phyloP scores from a whole-genome alignment of 2,888 invertebrate species.

The Frankliniella intonsa region DNA sequence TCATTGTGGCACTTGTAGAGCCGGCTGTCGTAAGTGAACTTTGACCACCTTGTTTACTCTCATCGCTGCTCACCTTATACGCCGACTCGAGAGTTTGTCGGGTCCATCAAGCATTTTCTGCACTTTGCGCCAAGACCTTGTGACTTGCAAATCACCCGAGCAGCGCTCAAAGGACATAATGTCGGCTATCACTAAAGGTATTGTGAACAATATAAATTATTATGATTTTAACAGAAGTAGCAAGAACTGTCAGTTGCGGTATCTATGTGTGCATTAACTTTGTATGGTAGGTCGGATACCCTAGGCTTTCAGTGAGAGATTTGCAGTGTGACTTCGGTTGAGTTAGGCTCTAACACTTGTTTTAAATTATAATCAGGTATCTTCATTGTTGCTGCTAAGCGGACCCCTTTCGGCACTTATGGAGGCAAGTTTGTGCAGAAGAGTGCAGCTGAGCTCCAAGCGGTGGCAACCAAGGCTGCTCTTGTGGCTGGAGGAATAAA shows the following conservation, averaged over 20 bases:
- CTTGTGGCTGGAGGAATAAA: constrained; percentile 71
- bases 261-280: not conserved
- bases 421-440: constrained; percentile 77
- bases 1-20: constrained; percentile 4
- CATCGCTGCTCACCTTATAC: not conserved
- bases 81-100: not conserved
- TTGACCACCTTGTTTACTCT: constrained; percentile 2
- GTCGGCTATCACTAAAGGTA: constrained; percentile 4
- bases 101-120: not conserved
- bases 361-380: constrained; percentile 56
- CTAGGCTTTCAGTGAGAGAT: not conserved
- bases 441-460: constrained; percentile 72
- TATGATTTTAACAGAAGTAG: not conserved
- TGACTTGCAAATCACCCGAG: not conserved
- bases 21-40: not conserved
- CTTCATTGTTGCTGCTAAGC: constrained; percentile 90
- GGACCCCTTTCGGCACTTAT: constrained; percentile 94
- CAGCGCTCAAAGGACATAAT: not conserved
- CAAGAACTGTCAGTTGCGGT: not conserved
- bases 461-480: constrained; percentile 73
- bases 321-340: not conserved
- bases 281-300: not conserved
- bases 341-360: not conserved
- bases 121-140: not conserved
- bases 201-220: not conserved